Evolutionary conservation across 2,888 invertebrate genomes (phyloP).

Genomic region (Pycnomerus fuliginosus): DNA sequence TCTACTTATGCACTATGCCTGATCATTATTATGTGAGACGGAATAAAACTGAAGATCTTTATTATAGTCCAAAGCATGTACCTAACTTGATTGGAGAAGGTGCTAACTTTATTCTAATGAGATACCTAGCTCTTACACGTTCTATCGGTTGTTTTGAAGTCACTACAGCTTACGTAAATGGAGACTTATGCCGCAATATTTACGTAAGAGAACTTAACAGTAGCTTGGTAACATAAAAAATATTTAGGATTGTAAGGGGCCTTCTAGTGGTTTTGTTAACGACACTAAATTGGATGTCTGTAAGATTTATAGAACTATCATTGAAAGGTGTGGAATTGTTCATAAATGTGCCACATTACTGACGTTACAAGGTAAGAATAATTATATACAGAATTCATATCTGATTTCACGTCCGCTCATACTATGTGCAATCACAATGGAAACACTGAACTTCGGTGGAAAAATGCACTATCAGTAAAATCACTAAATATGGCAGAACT

Average conservation of each 20-base stretch:
- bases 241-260: constrained; percentile 56
- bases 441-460: too few species aligned
- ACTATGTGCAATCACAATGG: neutral
- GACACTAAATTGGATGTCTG: constrained; percentile 57
- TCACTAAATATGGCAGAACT: too few species aligned
- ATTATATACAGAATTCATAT: neutral
- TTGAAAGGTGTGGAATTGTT: constrained; percentile 57
- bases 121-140: constrained; percentile 60
- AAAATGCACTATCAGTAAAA: too few species aligned
- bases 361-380: constrained; percentile 56
- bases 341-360: constrained; percentile 59
- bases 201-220: too few species aligned
- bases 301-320: constrained; percentile 60
- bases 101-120: constrained; percentile 60
- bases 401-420: neutral
- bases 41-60: constrained; percentile 54
- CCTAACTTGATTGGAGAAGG: constrained; percentile 62
- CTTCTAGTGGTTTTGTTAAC: constrained; percentile 57
- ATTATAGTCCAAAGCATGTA: constrained; percentile 56
- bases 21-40: constrained; percentile 59
- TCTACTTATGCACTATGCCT: constrained; percentile 59
- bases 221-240: neutral
- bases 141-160: constrained; percentile 59
- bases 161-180: constrained; percentile 60
- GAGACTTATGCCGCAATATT: constrained; percentile 60